Evolutionary conservation across 2,797 vertebrate species (phyloP), one percentile per base, ranked within the genome.

Genomic region (Apogon talboti): DNA sequence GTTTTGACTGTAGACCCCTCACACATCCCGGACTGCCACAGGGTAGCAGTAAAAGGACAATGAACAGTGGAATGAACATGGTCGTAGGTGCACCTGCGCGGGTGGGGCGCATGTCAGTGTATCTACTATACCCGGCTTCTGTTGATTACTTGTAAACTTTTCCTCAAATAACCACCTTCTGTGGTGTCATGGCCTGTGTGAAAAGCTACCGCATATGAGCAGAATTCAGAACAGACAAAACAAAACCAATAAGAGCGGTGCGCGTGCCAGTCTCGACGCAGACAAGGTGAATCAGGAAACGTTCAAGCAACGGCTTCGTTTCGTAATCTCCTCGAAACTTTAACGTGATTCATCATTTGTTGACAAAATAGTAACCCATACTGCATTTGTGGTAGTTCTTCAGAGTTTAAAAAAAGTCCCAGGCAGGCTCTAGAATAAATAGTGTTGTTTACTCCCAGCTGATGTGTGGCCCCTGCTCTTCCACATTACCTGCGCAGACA

Each of bases 401-500:
- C 14, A 21, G 6, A 16, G 12, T 3, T 14, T 6, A n/a, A 50
- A 0, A 52, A n/a, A n/a, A n/a, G n/a, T n/a, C n/a, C n/a, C n/a
- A n/a, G n/a, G n/a, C 19, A 21, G 19, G n/a, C n/a, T n/a, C 1
- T 35, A 18, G 42, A 35, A 28, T 28, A 19, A 10, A 24, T 19
- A 44, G 9, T 63, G 48, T 47, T 78, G 86, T 91, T 89, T 78
- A 84, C 76, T 59, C 49, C 38, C 24, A 48, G 59, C 63, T 76
- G 48, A 55, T 45, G 52, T 47, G 45, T 57, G 49, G 37, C 42
- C 11, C 61, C 50, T 9, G 66, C 52, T 47, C 64, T 51, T 60
- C 68, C 59, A 1, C 53, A 61, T 65, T 76, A 92, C 90, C 91
- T 93, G 89, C 53, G 18, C 78, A 92, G 91, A 83, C 92, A 64